These are phyloP conservation scores for Leptopilina boulardi DNA, from an alignment of 1,140 invertebrate species.

Conservation along the genomic window DNA sequence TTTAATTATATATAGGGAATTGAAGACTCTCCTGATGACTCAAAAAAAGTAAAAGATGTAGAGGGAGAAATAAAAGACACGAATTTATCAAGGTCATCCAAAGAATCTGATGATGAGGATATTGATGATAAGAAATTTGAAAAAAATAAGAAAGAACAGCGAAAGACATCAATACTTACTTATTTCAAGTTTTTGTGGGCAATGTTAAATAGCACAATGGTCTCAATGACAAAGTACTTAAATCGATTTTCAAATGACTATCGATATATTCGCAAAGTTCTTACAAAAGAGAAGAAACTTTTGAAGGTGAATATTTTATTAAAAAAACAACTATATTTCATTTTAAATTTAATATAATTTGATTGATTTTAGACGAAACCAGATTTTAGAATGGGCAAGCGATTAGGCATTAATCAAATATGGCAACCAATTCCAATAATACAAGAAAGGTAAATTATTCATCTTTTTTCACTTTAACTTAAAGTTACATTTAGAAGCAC, in stretches of 20 bases:
- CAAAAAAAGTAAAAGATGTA: slow-evolving; percentile 58
- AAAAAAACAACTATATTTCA: neutral
- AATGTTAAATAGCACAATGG: slow-evolving; percentile 88
- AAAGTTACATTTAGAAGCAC: neutral
- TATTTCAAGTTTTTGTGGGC: slow-evolving; percentile 81
- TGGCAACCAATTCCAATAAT: slow-evolving; percentile 83
- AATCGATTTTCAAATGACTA: slow-evolving; percentile 95
- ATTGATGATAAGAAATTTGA: slow-evolving; percentile 49
- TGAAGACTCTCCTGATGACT: slow-evolving; percentile 59
- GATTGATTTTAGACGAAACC: slow-evolving; percentile 79
- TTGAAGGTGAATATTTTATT: slow-evolving; percentile 83
- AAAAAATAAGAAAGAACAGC: slow-evolving; percentile 62
- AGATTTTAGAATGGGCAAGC: slow-evolving; percentile 81
- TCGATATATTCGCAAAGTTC: slow-evolving; percentile 90
- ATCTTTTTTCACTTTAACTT: neutral
- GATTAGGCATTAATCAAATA: slow-evolving; percentile 82
- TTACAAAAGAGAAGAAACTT: slow-evolving; percentile 87
- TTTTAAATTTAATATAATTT: slow-evolving; percentile 40
- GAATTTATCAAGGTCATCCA: slow-evolving; percentile 14
- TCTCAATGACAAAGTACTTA: slow-evolving; percentile 90
- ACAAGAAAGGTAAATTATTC: slow-evolving; percentile 76
- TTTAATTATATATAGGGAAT: slow-evolving; percentile 44
- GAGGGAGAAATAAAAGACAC: slow-evolving; percentile 32
- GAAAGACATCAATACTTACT: slow-evolving; percentile 63
- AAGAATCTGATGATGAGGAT: slow-evolving; percentile 37